Evolutionary conservation across 2,113 vertebrate genomes (phyloP).

Genomic region (Dendrocopos noguchii): DNA sequence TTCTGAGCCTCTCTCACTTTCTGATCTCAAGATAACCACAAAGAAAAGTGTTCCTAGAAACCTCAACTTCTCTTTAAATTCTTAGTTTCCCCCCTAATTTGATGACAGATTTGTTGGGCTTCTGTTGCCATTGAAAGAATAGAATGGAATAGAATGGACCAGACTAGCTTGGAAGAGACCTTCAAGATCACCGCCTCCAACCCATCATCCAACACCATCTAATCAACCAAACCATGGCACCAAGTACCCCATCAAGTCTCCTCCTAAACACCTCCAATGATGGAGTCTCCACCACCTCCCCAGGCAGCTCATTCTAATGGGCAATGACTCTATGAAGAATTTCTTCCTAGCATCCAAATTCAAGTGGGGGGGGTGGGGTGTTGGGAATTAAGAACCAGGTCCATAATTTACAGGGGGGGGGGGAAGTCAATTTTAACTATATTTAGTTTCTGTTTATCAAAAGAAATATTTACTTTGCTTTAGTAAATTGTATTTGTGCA

Average conservation of each 20-base stretch:
- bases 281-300: too few species aligned
- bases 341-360: background rate
- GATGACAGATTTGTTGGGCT: background rate
- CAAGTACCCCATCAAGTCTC: too few species aligned
- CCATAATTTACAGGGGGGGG: background rate
- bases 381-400: background rate
- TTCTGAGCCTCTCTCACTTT: background rate
- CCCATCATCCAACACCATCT: too few species aligned
- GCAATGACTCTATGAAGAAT: too few species aligned
- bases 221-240: too few species aligned
- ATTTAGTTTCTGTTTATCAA: slow-evolving; percentile 29
- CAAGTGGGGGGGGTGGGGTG: background rate
- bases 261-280: too few species aligned
- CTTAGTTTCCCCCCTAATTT: background rate
- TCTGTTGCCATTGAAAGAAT: background rate
- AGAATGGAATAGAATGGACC: too few species aligned
- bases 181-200: too few species aligned
- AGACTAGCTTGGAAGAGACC: too few species aligned
- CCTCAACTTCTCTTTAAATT: background rate
- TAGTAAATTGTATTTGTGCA: slow-evolving; percentile 22
- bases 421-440: background rate
- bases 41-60: background rate
- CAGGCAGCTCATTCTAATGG: too few species aligned
- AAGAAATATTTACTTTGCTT: slow-evolving; percentile 21
- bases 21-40: background rate